phyloP scores from a whole-genome alignment of 2,113 vertebrate genomes.

The Glaucidium brasilianum region DNA sequence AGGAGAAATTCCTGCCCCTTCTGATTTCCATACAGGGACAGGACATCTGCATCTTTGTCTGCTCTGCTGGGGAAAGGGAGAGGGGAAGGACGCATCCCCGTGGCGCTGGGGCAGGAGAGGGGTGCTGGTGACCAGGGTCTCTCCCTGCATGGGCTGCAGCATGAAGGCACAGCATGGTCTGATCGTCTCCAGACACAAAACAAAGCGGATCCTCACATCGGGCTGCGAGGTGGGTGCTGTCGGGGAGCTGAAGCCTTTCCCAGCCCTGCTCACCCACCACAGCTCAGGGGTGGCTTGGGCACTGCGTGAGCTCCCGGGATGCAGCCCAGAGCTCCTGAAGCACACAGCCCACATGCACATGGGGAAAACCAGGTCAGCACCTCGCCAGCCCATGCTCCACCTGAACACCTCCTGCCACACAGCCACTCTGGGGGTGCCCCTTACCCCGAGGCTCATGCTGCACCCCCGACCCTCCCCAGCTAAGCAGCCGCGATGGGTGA shows the following conservation, averaged over 20 bases:
- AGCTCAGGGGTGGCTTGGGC: background rate
- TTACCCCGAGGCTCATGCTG: accelerated
- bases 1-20: background rate
- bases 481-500: background rate
- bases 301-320: accelerated
- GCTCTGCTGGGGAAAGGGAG: background rate
- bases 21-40: background rate
- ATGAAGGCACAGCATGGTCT: accelerated
- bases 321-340: background rate
- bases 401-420: background rate
- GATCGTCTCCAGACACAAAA: background rate
- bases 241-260: background rate
- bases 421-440: background rate
- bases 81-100: background rate
- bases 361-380: background rate
- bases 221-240: background rate
- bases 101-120: accelerated
- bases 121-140: background rate
- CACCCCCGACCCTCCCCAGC: background rate
- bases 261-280: background rate
- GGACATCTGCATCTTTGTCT: background rate
- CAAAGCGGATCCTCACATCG: accelerated
- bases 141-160: background rate
- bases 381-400: background rate
- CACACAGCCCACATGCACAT: accelerated